A percentile compares a stretch with the other conserved stretches of the same genome.
These are phyloP conservation scores for Antedon mediterranea DNA, from an alignment of 53 echinoderm and acorn worm species.

Conservation along the genomic window DNA sequence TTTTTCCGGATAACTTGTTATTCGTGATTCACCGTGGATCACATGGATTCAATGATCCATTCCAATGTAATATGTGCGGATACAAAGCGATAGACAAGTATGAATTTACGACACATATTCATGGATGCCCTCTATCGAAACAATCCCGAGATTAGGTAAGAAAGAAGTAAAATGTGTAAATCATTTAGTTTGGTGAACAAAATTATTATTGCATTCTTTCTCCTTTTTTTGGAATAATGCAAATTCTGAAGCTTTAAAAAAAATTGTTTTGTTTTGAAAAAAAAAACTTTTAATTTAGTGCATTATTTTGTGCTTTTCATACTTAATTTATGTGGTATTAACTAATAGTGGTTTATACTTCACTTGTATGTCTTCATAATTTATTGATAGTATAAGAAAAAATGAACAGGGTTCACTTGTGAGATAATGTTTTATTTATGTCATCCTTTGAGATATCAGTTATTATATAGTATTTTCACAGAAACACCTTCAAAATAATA, in stretches of 20 bases:
- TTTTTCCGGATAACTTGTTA: conserved; percentile 35
- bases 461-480: neutral
- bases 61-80: conserved; percentile 45
- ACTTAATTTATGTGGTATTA: neutral
- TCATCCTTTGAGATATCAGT: neutral
- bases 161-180: neutral
- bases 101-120: conserved; percentile 48
- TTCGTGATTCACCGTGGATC: conserved; percentile 39
- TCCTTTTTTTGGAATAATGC: neutral
- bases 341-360: neutral
- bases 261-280: neutral
- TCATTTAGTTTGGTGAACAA: neutral
- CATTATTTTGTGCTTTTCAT: neutral
- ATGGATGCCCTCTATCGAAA: conserved; percentile 14
- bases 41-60: conserved; percentile 39
- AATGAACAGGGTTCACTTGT: neutral
- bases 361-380: neutral
- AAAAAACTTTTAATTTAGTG: neutral
- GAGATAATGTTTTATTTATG: neutral
- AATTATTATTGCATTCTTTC: neutral
- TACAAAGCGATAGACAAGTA: conserved; percentile 36
- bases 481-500: too few relatives aligned
- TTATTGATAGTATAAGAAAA: neutral
- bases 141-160: neutral
- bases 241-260: neutral